Evolutionary conservation across 2,113 vertebrate species (phyloP), one percentile per base, ranked within the genome.

Genomic region (Rhadina sibilatrix): DNA sequence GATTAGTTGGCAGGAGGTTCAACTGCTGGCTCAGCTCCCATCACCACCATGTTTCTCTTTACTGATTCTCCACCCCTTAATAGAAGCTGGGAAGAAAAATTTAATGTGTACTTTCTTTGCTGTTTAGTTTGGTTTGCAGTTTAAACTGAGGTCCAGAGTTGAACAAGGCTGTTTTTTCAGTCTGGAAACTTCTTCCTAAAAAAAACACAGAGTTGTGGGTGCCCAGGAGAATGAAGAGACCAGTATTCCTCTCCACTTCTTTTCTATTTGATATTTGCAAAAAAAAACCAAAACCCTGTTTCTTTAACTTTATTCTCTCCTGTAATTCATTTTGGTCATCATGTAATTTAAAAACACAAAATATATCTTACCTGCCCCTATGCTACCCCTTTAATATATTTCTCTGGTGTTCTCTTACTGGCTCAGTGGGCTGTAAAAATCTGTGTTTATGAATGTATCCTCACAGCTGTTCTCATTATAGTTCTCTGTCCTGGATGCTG

Each of bases 121-220:
- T 78, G 37, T 87, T 87, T 91, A 49, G 47, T 56, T 92, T 88
- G 52, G 11, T 92, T 74, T 92, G 33, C 27, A 68, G 38, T 66
- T 54, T 66, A 63, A 92, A 46, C 52, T 78, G 69, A 87, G 42
- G 42, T 63, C n/a, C 30, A n/a, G 38, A 63, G 47, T 50, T 90
- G 52, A 87, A 75, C 20, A 49, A 63, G n/a, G 19, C 47, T 75
- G 47, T n/a, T 56, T 79, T 82, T 85, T 90, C 56, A 54, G 25
- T 78, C 42, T 71, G 57, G 38, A 85, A 84, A 59, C 22, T 35
- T 81, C 42, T 66, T 84, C 47, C 47, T 85, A 6, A 66, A 75
- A 87, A 68, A 72, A 44, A 5, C 0, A 5, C 0, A 33, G 31
- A 46, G 23, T n/a, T 90, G 42, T 70, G 74, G 9, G 13, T 84